Evolutionary conservation across 2,797 vertebrate genomes (phyloP).

Genomic region (Microtus californicus): DNA sequence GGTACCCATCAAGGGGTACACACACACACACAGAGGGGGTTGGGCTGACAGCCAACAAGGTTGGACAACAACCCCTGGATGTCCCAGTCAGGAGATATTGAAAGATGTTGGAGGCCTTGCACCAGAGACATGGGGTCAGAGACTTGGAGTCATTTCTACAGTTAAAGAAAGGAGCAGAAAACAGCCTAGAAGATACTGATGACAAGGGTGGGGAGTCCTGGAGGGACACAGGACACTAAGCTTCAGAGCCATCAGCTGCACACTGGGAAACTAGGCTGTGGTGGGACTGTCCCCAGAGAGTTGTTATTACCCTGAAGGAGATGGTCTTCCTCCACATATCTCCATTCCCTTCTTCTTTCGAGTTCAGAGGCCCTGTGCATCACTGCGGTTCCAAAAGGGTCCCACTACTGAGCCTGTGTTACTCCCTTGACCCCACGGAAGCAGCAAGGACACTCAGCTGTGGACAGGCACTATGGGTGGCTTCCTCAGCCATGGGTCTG

Average conservation of each 20-base stretch:
- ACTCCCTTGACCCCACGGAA: neutral
- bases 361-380: fast-evolving
- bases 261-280: neutral
- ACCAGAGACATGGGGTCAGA: neutral
- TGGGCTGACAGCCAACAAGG: no score
- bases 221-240: neutral
- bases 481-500: neutral
- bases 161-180: neutral
- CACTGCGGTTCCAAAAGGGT: fast-evolving
- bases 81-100: fast-evolving
- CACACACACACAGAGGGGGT: neutral
- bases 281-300: fast-evolving
- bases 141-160: neutral
- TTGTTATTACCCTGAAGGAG: neutral
- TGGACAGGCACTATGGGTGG: neutral
- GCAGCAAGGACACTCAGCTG: fast-evolving
- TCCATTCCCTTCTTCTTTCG: fast-evolving
- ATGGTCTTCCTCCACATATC: neutral
- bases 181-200: fast-evolving
- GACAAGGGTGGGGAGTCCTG: no score
- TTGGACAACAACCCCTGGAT: no score
- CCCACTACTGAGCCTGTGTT: no score
- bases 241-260: neutral
- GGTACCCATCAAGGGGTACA: no score
- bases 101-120: neutral